Conservation (phyloP, 2,888 invertebrate genomes). For the Euphydryas editha region DNA sequence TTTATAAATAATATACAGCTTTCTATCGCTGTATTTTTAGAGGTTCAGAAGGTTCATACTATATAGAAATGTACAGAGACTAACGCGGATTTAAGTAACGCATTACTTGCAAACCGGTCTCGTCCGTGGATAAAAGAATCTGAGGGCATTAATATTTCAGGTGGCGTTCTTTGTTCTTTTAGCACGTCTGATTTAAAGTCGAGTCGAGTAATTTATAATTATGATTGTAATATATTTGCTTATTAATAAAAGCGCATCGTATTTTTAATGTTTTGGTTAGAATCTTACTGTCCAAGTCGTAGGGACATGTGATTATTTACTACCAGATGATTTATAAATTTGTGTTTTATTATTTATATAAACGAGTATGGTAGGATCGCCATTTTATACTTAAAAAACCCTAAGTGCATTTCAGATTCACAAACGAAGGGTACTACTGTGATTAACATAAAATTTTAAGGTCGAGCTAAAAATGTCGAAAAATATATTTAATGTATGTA, state of each 20-base stretch:
- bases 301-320: too few species aligned
- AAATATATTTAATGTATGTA: too few species aligned
- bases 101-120: constrained; percentile 26
- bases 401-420: too few species aligned
- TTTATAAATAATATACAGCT: neutral
- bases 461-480: too few species aligned
- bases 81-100: constrained; percentile 28
- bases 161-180: constrained; percentile 1
- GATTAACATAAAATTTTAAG: too few species aligned
- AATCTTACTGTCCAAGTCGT: too few species aligned
- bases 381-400: too few species aligned
- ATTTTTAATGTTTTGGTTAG: too few species aligned
- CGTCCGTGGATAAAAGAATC: constrained; percentile 4
- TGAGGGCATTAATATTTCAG: constrained; percentile 6
- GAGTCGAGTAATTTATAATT: neutral
- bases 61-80: constrained; percentile 29
- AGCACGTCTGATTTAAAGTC: neutral
- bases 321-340: too few species aligned
- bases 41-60: constrained; percentile 12
- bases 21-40: neutral
- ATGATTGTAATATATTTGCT: neutral
- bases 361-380: too few species aligned
- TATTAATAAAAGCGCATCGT: neutral
- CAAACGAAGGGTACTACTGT: too few species aligned
- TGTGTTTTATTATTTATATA: too few species aligned